A percentile compares a stretch with the other conserved stretches of the same genome.
phyloP scores from a whole-genome alignment of 2,113 vertebrate genomes.

The Gambusia affinis region DNA sequence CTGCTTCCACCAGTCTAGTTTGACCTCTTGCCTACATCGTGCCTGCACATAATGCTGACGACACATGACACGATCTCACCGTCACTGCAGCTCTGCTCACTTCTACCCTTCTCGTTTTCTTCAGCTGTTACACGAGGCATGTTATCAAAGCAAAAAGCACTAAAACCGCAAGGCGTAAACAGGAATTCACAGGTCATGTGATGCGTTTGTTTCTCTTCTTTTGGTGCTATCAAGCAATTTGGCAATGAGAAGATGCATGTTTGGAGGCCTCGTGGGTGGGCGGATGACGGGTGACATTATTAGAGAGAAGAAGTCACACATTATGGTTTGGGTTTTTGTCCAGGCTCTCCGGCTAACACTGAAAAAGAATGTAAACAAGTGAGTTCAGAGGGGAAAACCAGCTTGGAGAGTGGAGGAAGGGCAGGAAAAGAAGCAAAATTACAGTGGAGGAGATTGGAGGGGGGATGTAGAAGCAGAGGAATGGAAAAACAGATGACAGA shows the following conservation, averaged over 20 bases:
- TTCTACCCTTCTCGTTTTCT: neutral
- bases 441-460: conserved; percentile 2
- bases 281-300: conserved; percentile 50
- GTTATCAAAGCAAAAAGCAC: conserved; percentile 26
- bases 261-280: conserved; percentile 1
- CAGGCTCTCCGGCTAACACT: conserved; percentile 55
- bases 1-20: neutral
- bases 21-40: conserved; percentile 48
- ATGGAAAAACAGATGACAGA: conserved; percentile 66
- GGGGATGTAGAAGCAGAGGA: conserved; percentile 20
- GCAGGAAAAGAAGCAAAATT: conserved; percentile 40
- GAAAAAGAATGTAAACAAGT: conserved; percentile 73
- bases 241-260: conserved; percentile 53
- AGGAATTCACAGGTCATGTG: conserved; percentile 59
- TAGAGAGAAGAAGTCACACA: conserved; percentile 30
- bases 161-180: conserved; percentile 42
- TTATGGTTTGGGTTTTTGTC: conserved; percentile 40
- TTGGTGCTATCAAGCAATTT: conserved; percentile 59
- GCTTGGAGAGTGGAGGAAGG: conserved; percentile 32
- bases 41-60: conserved; percentile 53
- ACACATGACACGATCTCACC: conserved; percentile 58
- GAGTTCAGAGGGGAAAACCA: conserved; percentile 36
- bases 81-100: neutral
- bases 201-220: conserved; percentile 49
- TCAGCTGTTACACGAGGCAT: neutral